Percentiles rank a stretch among this genome's conserved stretches.
phyloP scores from a whole-genome alignment of 2,113 vertebrate genomes.

The Trichomycterus rosablanca region DNA sequence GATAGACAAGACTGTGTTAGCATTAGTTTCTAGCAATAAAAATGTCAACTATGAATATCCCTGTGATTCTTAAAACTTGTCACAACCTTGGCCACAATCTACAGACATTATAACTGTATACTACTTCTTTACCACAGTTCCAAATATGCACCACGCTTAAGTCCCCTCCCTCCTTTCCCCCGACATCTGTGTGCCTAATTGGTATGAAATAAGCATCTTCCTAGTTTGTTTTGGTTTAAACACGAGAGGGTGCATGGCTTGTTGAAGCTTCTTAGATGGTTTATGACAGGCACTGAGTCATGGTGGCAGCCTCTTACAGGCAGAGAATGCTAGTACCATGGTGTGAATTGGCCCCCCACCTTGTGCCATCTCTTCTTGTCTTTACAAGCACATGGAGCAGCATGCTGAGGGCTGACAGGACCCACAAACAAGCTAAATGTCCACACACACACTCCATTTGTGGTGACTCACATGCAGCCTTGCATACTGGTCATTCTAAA shows the following conservation, averaged over 20 bases:
- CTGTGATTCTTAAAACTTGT: slow-evolving; percentile 1
- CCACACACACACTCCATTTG: slow-evolving; percentile 11
- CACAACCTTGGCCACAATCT: background rate
- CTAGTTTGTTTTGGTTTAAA: slow-evolving; percentile 27
- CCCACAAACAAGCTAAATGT: slow-evolving; percentile 13
- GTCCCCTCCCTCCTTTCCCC: too few species aligned
- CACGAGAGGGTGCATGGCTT: slow-evolving; percentile 17
- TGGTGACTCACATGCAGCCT: too few species aligned
- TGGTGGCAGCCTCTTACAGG: slow-evolving; percentile 38
- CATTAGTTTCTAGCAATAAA: slow-evolving; percentile 6
- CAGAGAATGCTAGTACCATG: slow-evolving; percentile 25
- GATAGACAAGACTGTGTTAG: slow-evolving; percentile 11
- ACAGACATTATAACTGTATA: background rate
- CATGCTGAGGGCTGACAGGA: slow-evolving; percentile 33
- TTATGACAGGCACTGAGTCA: slow-evolving; percentile 33
- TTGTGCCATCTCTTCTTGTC: slow-evolving; percentile 38
- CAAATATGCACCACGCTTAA: too few species aligned
- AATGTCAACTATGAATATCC: slow-evolving; percentile 1
- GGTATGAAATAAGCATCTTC: slow-evolving; percentile 28
- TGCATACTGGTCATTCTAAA: too few species aligned
- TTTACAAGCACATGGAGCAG: slow-evolving; percentile 33
- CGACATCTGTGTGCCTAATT: too few species aligned
- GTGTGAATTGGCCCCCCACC: slow-evolving; percentile 37
- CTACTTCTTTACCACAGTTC: too few species aligned
- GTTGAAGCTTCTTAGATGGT: slow-evolving; percentile 21